Base-by-base conservation (phyloP, 2,113 vertebrate species). In the Chunga burmeisteri region DNA sequence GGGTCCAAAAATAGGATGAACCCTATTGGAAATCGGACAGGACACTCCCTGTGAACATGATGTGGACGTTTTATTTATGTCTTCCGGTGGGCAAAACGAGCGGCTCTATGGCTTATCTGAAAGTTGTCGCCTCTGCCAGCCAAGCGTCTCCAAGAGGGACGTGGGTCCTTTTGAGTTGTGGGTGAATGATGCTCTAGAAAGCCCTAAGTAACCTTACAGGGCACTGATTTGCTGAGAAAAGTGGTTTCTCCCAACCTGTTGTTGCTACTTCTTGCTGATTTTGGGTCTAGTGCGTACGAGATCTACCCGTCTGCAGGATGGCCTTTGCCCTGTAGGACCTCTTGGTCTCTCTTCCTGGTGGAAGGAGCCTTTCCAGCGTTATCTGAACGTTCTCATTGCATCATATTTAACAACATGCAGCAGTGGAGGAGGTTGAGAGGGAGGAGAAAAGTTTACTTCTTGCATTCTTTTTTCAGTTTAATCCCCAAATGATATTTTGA, bases 371-470 rank as follows among this genome's bases (percentile, higher is more conserved):
- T 77, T 74, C 27, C 61, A 70, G 3, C 2, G 2, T 25, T 53
- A 5, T 21, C 10, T 30, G 22, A 34, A 42, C 47, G 17, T 53
- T 73, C 38, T 46, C 22, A 7, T 9, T 47, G 22, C 18, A 8
- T 59, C 10, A 1, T 5, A 3, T 85, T 63, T 49, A 22, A 30
- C 7, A 61, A 16, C 17, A 23, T 0, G 0, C n/a, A 27, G 56
- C 27, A 36, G 49, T 56, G 34, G 13, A 67, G 18, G 47, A 47
- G 47, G 7, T 15, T 0, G 23, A 4, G 38, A 77, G 13, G 65
- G 21, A 81, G 58, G 11, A 72, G 36, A 25, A 68, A 47, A 55
- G 10, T 80, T 89, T 83, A 12, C 25, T 72, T 90, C n/a, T 79
- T 88, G 22, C 12, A 6, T 3, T 22, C 9, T 18, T 53, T 52